phyloP scores from a whole-genome alignment of 2,888 invertebrate genomes.

The Cataglyphis livida region DNA sequence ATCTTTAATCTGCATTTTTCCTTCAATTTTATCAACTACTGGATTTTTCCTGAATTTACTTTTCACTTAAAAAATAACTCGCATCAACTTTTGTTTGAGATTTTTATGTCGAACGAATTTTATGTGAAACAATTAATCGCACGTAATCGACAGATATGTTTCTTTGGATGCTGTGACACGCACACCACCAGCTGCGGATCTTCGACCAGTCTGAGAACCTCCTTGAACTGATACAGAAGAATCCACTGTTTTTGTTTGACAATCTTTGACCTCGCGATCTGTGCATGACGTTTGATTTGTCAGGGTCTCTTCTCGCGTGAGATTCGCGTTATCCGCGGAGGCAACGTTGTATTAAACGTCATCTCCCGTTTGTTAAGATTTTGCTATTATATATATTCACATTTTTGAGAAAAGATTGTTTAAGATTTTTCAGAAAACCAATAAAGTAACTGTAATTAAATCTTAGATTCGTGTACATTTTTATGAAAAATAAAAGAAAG shows the following conservation, averaged over 20 bases:
- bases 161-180: constrained; percentile 22
- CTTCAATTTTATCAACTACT: constrained; percentile 5
- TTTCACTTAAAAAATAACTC: not conserved
- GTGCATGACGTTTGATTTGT: constrained; percentile 30
- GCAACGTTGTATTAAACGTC: not conserved
- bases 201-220: not conserved
- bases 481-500: not conserved
- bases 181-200: constrained; percentile 35
- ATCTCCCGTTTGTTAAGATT: not conserved
- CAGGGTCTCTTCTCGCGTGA: constrained; percentile 9
- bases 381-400: not conserved
- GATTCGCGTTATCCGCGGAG: not conserved
- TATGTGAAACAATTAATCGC: not conserved
- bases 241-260: constrained; percentile 57
- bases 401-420: not conserved
- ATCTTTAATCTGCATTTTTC: constrained; percentile 82
- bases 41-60: not conserved
- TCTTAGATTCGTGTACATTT: not conserved
- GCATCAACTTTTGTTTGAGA: not conserved
- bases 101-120: constrained; percentile 4
- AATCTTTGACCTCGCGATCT: constrained; percentile 67
- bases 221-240: constrained; percentile 66
- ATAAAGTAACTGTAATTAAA: not conserved
- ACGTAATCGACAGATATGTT: not conserved
- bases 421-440: not conserved